These are phyloP conservation scores for Protaetia brevitarsis DNA, from an alignment of 1,140 invertebrate genomes.

Conservation along the genomic window DNA sequence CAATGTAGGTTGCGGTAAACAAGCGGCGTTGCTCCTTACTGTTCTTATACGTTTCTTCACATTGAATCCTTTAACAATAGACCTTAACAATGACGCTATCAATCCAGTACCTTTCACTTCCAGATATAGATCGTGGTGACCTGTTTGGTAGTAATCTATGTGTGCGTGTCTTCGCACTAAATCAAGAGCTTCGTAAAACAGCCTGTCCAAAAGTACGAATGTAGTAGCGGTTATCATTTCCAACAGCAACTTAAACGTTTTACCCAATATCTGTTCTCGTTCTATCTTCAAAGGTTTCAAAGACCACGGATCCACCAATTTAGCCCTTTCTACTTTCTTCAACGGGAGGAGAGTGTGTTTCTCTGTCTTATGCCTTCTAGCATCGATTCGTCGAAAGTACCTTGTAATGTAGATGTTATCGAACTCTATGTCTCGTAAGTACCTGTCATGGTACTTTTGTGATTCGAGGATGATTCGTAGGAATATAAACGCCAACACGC, in stretches of 20 bases:
- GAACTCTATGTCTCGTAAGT: constrained; percentile 61
- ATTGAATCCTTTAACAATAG: constrained; percentile 62
- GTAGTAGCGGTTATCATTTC: constrained; percentile 62
- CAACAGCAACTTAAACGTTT: constrained; percentile 58
- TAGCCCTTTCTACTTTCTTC: constrained; percentile 62
- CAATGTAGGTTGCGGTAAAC: constrained; percentile 58
- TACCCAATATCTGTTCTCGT: constrained; percentile 52
- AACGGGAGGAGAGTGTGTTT: constrained; percentile 61
- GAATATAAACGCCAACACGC: constrained; percentile 61
- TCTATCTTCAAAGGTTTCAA: constrained; percentile 53
- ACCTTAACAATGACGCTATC: constrained; percentile 63
- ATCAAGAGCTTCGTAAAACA: constrained; percentile 65
- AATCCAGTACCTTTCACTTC: constrained; percentile 60
- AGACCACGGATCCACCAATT: constrained; percentile 58
- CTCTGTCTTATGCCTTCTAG: constrained; percentile 51
- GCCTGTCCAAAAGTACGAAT: constrained; percentile 63
- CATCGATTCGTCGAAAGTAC: constrained; percentile 67
- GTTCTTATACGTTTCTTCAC: constrained; percentile 56
- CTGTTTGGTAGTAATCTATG: constrained; percentile 58
- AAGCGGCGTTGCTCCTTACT: constrained; percentile 57
- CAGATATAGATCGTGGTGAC: constrained; percentile 61
- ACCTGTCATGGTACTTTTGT: constrained; percentile 63
- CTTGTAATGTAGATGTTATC: constrained; percentile 70
- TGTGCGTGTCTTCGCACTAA: constrained; percentile 60
- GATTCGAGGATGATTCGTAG: constrained; percentile 59